Evolutionary conservation across 2,888 invertebrate species (phyloP).

Genomic region (Corythucha ciliata): DNA sequence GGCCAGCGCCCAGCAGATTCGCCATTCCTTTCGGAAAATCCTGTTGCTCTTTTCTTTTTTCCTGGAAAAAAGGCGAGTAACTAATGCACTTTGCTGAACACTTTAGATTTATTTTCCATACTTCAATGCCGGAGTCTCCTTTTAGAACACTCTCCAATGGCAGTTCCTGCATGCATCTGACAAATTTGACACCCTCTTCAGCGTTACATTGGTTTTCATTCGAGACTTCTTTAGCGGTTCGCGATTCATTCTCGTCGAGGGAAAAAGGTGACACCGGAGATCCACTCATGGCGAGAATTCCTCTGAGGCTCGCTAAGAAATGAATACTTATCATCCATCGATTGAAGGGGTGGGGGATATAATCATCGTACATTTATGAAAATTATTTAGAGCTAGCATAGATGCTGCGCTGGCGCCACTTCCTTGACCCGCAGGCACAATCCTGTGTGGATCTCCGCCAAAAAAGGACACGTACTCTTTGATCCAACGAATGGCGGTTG

Average conservation of each 20-base stretch:
- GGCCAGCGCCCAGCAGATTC: conserved; percentile 53
- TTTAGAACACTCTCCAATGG: conserved; percentile 43
- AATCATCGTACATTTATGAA: not conserved
- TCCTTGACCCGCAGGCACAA: conserved; percentile 68
- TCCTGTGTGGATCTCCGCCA: conserved; percentile 61
- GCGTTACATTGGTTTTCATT: conserved; percentile 51
- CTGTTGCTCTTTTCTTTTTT: conserved; percentile 47
- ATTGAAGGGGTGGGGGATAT: not conserved
- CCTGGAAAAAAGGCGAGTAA: conserved; percentile 5
- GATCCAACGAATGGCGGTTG: conserved; percentile 61
- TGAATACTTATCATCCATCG: not conserved
- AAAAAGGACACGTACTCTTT: conserved; percentile 64
- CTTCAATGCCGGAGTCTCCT: conserved; percentile 34
- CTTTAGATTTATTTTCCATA: conserved; percentile 16
- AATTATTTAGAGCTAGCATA: conserved; percentile 48
- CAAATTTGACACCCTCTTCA: conserved; percentile 50
- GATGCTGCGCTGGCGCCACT: conserved; percentile 67
- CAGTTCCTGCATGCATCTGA: conserved; percentile 54
- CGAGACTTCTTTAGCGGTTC: conserved; percentile 54
- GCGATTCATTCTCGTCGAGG: conserved; percentile 52
- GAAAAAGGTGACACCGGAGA: conserved; percentile 63
- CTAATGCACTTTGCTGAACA: not conserved
- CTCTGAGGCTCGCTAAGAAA: conserved; percentile 40
- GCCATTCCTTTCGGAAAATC: conserved; percentile 56
- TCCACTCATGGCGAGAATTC: conserved; percentile 67